Conservation (phyloP, 2,113 vertebrate species). For the Crotalus viridis region DNA sequence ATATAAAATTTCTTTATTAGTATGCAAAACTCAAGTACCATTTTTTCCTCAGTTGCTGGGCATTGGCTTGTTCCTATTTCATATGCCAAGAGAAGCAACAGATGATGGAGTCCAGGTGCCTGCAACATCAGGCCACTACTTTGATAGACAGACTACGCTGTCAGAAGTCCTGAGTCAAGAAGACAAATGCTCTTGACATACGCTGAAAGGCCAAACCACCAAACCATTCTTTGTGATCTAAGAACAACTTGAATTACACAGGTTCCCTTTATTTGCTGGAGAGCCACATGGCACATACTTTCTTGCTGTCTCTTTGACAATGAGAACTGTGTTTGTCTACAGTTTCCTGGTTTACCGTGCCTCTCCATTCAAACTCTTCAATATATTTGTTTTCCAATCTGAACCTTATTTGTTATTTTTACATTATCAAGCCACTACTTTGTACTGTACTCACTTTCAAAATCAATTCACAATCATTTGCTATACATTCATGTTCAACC, state of each 20-base stretch:
- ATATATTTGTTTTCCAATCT: neutral
- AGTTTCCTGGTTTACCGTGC: neutral
- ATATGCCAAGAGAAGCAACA: slow-evolving; percentile 49
- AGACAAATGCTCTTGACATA: slow-evolving; percentile 51
- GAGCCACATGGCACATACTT: neutral
- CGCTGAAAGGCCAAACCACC: slow-evolving; percentile 38
- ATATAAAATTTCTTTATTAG: neutral
- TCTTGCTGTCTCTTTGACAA: slow-evolving; percentile 7
- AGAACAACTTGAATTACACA: slow-evolving; percentile 22
- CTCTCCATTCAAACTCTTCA: neutral
- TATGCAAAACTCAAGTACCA: slow-evolving; percentile 41
- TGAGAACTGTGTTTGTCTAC: slow-evolving; percentile 16
- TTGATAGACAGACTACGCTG: slow-evolving; percentile 43
- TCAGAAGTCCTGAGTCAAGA: slow-evolving; percentile 42
- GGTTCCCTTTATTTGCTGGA: slow-evolving; percentile 29
- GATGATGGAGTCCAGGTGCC: slow-evolving; percentile 56
- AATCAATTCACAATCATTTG: neutral
- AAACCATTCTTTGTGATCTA: slow-evolving; percentile 11
- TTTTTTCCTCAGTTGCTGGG: slow-evolving; percentile 51
- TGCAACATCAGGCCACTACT: slow-evolving; percentile 51
- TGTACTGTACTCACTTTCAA: neutral
- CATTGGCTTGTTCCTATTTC: slow-evolving; percentile 53
- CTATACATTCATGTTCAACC: neutral
- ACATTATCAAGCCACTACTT: neutral
- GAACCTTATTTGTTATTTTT: neutral